A percentile compares a stretch with the other conserved stretches of the same genome.
These are phyloP conservation scores for Drosophila pachea DNA, from an alignment of 1,140 invertebrate genomes.

Conservation along the genomic window DNA sequence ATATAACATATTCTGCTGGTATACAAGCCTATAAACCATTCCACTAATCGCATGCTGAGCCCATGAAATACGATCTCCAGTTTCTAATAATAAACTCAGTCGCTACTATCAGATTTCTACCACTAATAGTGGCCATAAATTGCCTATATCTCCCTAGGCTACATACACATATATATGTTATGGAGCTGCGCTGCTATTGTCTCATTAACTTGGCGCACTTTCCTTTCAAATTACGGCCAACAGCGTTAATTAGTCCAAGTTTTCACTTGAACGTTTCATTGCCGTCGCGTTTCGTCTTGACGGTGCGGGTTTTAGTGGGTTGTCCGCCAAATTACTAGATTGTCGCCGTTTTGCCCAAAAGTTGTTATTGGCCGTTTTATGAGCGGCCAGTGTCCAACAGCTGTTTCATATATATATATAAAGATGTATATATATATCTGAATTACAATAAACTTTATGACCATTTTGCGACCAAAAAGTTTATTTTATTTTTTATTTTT, in stretches of 20 bases:
- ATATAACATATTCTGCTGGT: constrained; percentile 44
- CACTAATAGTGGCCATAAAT: constrained; percentile 56
- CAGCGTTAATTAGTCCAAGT: constrained; percentile 66
- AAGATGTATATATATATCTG: constrained; percentile 23
- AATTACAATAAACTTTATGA: constrained; percentile 71
- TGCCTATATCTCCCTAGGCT: constrained; percentile 12
- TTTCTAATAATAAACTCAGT: constrained; percentile 31
- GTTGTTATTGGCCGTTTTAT: constrained; percentile 36
- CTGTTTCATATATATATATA: constrained; percentile 46
- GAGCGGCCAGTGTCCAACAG: constrained; percentile 27
- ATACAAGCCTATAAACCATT: constrained; percentile 51
- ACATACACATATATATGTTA: constrained; percentile 3
- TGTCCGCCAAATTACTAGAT: constrained; percentile 56
- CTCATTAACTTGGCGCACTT: constrained; percentile 42
- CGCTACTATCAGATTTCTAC: constrained; percentile 63
- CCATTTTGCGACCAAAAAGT: constrained; percentile 65
- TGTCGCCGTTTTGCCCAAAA: constrained; percentile 43
- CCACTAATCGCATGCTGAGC: constrained; percentile 48
- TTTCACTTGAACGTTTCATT: constrained; percentile 57
- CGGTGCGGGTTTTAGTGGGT: not conserved
- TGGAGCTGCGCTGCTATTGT: constrained; percentile 3
- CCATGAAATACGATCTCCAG: constrained; percentile 47
- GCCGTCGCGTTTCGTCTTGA: constrained; percentile 29
- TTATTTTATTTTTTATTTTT: constrained; percentile 28
- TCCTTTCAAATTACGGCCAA: constrained; percentile 45